These are phyloP conservation scores for Melanogrammus aeglefinus DNA, from an alignment of 2,797 vertebrate genomes.

Conservation along the genomic window DNA sequence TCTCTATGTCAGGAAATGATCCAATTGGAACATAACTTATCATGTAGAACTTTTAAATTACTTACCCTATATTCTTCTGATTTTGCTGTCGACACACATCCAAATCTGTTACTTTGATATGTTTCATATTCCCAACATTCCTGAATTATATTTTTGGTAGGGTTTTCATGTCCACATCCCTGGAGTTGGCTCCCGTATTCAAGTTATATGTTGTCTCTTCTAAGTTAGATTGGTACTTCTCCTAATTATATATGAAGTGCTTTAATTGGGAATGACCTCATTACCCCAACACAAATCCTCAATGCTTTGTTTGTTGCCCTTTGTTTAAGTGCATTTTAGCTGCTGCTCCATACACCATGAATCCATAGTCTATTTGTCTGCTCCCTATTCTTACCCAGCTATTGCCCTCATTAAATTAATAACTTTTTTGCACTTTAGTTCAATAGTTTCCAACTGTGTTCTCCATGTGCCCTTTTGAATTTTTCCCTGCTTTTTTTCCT, in stretches of 20 bases:
- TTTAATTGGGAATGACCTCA: not conserved
- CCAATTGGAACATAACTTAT: not conserved
- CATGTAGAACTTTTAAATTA: not conserved
- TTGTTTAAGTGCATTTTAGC: not conserved
- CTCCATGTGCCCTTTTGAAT: conserved; percentile 7
- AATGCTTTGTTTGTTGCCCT: not conserved
- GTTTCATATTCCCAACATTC: conserved; percentile 1
- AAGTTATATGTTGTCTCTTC: not conserved
- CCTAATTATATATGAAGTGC: not conserved
- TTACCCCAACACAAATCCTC: not conserved
- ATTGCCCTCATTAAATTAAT: not conserved
- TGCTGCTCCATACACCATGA: conserved; percentile 2
- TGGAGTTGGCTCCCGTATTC: not conserved
- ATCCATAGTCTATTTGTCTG: conserved; percentile 1
- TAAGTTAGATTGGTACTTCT: not conserved
- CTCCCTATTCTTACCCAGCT: not conserved
- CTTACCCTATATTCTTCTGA: not conserved
- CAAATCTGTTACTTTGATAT: not conserved
- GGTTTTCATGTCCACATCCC: conserved; percentile 4
- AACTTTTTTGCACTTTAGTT: not conserved
- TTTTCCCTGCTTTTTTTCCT: no score
- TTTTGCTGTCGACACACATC: not conserved
- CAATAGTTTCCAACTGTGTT: not conserved
- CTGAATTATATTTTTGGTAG: not conserved
- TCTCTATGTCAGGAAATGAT: not conserved